Base-by-base conservation (phyloP, 2,797 vertebrate genomes). In the Centropyge bicolor region DNA sequence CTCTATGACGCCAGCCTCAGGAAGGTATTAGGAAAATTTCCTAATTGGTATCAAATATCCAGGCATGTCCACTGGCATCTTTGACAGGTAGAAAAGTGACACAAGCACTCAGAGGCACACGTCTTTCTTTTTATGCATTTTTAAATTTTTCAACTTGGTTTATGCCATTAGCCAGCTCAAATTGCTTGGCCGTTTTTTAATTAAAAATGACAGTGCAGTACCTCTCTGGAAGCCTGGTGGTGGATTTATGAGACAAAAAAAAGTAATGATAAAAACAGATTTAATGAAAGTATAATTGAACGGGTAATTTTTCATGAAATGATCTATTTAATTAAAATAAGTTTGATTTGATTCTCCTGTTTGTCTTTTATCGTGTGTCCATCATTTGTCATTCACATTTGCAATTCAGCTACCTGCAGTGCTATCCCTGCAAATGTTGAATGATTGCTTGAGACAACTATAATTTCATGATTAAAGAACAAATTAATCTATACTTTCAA, bases 371-470 rank as follows among this genome's bases (percentile, higher is more conserved):
- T 55, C 24, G 17, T 1, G 5, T 24, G 12, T 40, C 16, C 51
- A 45, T 70, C 64, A 46, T 38, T 61, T 38, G 24, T 67, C 9
- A 80, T 64, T 70, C 4, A 65, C 5, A n/a, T 70, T 68, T 46
- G 31, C 24, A 8, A 9, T 8, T 56, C 54, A 11, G 45, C 55
- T 51, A 69, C 49, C 20, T 38, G 63, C 36, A 61, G 27, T 46
- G 54, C 48, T 72, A 52, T 65, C 64, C 65, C 0, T 45, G 31
- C 16, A 35, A 65, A 59, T 0, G 0, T 8, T 54, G 24, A 61
- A 56, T 70, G 19, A 48, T 35, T 56, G 54, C 13, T 59, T 59
- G 8, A n/a, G 51, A 20, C 13, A 68, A 10, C 13, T 13, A 27
- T 31, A 9, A 41, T 52, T n/a, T 35, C 1, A 70, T 51, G 4